Conservation (phyloP, 2,113 vertebrate genomes). For the Siniperca chuatsi region DNA sequence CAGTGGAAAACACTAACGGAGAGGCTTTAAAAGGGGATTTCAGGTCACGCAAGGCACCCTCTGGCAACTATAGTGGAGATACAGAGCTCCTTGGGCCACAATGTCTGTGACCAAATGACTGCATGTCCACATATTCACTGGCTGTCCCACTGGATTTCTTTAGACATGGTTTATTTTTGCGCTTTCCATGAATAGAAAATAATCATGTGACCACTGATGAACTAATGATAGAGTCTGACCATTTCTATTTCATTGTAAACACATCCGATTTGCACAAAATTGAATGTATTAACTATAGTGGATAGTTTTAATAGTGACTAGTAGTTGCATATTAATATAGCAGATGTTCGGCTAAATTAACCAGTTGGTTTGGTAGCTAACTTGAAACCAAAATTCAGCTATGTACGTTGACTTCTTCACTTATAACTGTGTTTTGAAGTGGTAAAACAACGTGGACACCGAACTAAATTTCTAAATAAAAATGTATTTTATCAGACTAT, state of each 20-base stretch:
- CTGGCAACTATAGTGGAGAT: conserved; percentile 30
- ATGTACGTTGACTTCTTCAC: background rate
- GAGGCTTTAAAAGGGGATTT: conserved; percentile 37
- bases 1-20: conserved; percentile 52
- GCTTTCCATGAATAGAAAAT: conserved; percentile 24
- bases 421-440: background rate
- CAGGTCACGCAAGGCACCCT: conserved; percentile 9
- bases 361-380: background rate
- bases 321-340: background rate
- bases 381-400: background rate
- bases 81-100: conserved; percentile 28
- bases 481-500: background rate
- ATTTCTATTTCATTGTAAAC: background rate
- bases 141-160: conserved; percentile 11
- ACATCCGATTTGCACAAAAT: background rate
- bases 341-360: background rate
- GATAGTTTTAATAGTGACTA: background rate
- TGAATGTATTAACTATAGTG: background rate
- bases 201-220: conserved; percentile 8
- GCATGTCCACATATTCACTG: conserved; percentile 30
- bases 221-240: conserved; percentile 3
- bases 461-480: background rate
- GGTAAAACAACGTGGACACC: background rate
- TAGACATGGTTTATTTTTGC: conserved; percentile 31
- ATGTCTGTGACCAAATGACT: conserved; percentile 11